Conservation (phyloP, 2,113 vertebrate genomes). For the Symphodus melops region DNA sequence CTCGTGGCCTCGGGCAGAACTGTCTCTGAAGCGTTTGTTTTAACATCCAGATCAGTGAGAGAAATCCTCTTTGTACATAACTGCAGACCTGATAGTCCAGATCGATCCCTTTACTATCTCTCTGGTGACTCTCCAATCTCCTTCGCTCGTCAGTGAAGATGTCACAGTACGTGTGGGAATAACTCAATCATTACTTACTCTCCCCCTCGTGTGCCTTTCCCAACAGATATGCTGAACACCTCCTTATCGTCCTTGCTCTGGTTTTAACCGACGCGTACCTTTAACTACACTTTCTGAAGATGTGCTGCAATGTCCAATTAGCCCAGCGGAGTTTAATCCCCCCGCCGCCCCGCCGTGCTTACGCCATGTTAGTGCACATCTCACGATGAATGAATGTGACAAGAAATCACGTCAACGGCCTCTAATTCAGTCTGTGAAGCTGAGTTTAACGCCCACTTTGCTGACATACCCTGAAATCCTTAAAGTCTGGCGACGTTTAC, state of each 20-base stretch:
- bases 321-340: neutral
- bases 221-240: constrained; percentile 23
- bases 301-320: neutral
- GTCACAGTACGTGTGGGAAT: constrained; percentile 26
- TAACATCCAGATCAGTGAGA: constrained; percentile 19
- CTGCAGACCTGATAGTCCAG: constrained; percentile 17
- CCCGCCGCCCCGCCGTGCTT: neutral
- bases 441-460: neutral
- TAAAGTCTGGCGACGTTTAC: constrained; percentile 11
- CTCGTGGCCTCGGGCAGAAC: constrained; percentile 11
- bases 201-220: constrained; percentile 71
- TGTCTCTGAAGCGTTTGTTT: constrained; percentile 31
- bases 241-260: neutral
- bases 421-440: constrained; percentile 1
- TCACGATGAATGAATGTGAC: constrained; percentile 33
- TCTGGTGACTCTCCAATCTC: constrained; percentile 11
- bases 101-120: constrained; percentile 56
- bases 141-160: neutral
- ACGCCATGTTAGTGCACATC: neutral
- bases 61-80: constrained; percentile 40
- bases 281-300: neutral
- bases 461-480: constrained; percentile 12
- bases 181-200: constrained; percentile 19
- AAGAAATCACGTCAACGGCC: neutral
- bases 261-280: neutral